Base-by-base conservation (phyloP, 2,888 invertebrate species). In the Calliphora vomitoria region DNA sequence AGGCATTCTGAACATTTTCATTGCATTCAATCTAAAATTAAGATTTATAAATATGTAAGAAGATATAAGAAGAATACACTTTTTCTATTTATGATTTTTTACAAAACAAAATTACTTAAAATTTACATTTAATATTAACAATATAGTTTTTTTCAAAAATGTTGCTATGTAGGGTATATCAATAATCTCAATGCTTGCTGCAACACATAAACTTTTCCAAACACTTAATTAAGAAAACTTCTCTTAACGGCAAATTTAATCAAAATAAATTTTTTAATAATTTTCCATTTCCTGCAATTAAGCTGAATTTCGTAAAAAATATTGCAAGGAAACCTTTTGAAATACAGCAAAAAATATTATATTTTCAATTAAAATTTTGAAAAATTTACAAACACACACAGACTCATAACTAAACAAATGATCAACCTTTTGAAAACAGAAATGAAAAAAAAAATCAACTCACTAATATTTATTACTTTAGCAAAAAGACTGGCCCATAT, bases 201-300 rank as follows among this genome's bases (percentile, higher is more conserved):
- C 11, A 44, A 44, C n/a, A 8, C 15, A 15, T 25, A 15, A 58
- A 1, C 10, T 31, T 44, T 44, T 4, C 13, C 25, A 25, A 13
- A 20, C 66, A 50, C 50, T 76, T 64, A 62, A 76, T 76, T 76
- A 72, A 72, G 18, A 38, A 38, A 55, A 35, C 20, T 15, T 71
- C 53, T 35, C 69, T 71, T 53, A 35, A 55, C 71, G 20, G 8
- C 10, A 8, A 35, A 35, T 53, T 31, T 44, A 60, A 69, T 38
- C 31, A 44, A 75, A 62, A 53, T 31, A 47, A 75, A 66, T 64
- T 25, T n/a, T 75, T 58, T 35, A 58, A 81, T 58, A 83, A 82
- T 78, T 84, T 78, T 79, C 47, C 44, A 74, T 85, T 74, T 87
- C 87, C 87, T 87, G 85, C 35, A 62, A 85, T 85, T 85, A 79